Base-by-base conservation (phyloP, 2,888 invertebrate genomes). In the Balanococcus diminutus region DNA sequence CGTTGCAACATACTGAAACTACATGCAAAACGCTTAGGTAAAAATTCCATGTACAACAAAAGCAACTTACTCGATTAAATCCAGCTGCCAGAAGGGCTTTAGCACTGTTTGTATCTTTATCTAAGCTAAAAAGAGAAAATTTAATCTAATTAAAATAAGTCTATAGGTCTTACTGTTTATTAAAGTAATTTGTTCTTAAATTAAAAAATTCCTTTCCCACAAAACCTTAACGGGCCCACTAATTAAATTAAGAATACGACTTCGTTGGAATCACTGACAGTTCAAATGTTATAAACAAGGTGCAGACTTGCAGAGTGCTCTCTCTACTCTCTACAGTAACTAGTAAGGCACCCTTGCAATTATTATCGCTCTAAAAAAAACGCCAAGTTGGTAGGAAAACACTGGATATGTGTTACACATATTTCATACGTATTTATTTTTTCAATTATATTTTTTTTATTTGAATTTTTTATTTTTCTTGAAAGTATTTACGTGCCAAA, bases 1-100 rank as follows among this genome's bases (percentile, higher is more conserved):
- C 46, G 14, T 42, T 46, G n/a, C 46, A 46, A 46, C 46, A 46
- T 46, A 46, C 46, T 46, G 46, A 46, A 46, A 46, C n/a, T 46
- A 56, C 22, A 56, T 56, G 22, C 19, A 56, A 56, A 56, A 56
- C 56, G 56, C 22, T 56, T 56, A 56, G 4, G 22, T 56, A 56
- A 56, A 56, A 56, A 56, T 56, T 19, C 56, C 56, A 22, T 14
- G 22, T 51, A 56, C 9, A 83, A 19, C 25, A 61, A 82, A 82
- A 14, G 61, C 19, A 84, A 91, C 93, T 93, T 92, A 97, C 97
- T 93, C 96, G 93, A 91, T 95, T 95, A 91, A 95, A 96, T 89
- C 97, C 97, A 89, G 94, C 93, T 89, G 96, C 95, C 89, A 97
- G 91, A 88, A 95, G 92, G 88, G 94, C 93, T 89, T 94, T 91